Conservation (phyloP, 2,888 invertebrate species). For the Zhuqinia jingwanae region DNA sequence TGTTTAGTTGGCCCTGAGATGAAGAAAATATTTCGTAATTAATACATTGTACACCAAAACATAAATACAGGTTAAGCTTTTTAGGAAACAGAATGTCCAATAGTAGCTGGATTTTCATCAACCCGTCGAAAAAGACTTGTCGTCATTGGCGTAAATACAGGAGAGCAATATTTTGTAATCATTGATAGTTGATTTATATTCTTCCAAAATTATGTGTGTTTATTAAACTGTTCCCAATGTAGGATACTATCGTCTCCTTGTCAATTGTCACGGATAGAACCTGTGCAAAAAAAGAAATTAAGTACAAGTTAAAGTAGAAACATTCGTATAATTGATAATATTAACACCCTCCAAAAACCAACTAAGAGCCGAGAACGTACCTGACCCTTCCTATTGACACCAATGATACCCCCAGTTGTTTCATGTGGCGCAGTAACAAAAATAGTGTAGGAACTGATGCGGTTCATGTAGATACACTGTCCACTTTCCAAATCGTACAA, state of each 20-base stretch:
- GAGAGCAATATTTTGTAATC: constrained; percentile 9
- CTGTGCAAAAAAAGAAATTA: constrained; percentile 82
- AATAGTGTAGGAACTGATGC: constrained; percentile 98
- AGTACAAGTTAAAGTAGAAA: constrained; percentile 16
- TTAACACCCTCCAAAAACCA: not conserved
- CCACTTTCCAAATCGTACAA: constrained; percentile 99
- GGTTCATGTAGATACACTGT: constrained; percentile 99
- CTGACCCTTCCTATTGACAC: constrained; percentile 87
- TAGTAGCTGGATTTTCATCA: constrained; percentile 21
- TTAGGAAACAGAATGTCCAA: no score
- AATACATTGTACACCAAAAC: no score
- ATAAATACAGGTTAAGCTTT: no score
- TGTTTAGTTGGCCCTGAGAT: constrained; percentile 92
- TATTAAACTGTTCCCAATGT: constrained; percentile 93
- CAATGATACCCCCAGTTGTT: constrained; percentile 97
- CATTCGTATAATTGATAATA: not conserved
- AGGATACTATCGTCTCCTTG: constrained; percentile 98
- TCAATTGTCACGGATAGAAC: constrained; percentile 99
- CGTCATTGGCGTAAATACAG: not conserved
- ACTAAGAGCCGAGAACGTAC: constrained; percentile 80
- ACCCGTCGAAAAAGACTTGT: not conserved
- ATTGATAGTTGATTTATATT: not conserved
- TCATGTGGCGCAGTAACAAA: constrained; percentile 99
- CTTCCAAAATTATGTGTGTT: not conserved
- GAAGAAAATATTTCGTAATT: constrained; percentile 24